phyloP scores from a whole-genome alignment of 1,140 invertebrate species.

The Aphaenogaster rudis region DNA sequence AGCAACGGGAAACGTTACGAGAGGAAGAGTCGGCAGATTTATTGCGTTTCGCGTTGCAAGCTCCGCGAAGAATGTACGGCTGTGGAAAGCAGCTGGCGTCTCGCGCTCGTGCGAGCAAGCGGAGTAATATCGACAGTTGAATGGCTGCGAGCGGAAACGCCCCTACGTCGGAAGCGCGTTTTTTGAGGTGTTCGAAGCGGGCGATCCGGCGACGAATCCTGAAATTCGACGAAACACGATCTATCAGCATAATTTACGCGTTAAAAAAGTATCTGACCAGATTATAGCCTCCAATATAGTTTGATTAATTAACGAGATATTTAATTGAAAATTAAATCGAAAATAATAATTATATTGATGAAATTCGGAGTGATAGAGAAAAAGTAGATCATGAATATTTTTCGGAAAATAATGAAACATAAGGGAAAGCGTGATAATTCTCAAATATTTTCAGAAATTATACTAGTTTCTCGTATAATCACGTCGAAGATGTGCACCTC shows the following conservation, averaged over 20 bases:
- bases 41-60: constrained; percentile 49
- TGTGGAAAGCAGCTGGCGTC: constrained; percentile 48
- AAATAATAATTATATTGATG: constrained; percentile 21
- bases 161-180: constrained; percentile 30
- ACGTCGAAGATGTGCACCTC: constrained; percentile 27
- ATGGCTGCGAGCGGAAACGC: constrained; percentile 32
- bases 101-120: constrained; percentile 47
- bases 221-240: constrained; percentile 8
- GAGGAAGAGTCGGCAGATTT: constrained; percentile 33
- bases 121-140: constrained; percentile 54
- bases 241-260: neutral
- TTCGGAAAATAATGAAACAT: neutral
- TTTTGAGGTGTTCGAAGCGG: constrained; percentile 14
- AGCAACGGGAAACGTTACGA: constrained; percentile 34
- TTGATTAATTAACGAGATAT: neutral
- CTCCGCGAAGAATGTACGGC: constrained; percentile 49
- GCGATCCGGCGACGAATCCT: neutral
- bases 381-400: neutral
- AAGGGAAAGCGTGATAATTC: neutral
- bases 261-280: neutral
- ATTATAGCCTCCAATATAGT: neutral
- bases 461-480: constrained; percentile 27
- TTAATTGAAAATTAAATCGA: neutral
- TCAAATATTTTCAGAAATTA: constrained; percentile 44
- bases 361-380: neutral